Percentiles rank a stretch among this genome's conserved stretches.
phyloP scores from a whole-genome alignment of 1,140 invertebrate species.

The Drosophila truncata region DNA sequence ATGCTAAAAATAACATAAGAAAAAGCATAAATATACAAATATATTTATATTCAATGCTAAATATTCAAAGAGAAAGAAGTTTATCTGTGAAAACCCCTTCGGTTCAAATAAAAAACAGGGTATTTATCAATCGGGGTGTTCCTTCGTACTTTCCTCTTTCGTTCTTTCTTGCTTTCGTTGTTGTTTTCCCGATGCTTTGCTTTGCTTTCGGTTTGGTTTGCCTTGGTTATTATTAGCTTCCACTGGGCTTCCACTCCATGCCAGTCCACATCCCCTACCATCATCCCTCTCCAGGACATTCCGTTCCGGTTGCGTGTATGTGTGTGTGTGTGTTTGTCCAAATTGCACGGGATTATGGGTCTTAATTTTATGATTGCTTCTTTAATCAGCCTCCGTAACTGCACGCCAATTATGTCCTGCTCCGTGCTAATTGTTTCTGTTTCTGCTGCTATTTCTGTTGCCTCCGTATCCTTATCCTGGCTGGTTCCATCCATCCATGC shows the following conservation, averaged over 20 bases:
- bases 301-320: conserved; percentile 35
- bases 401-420: conserved; percentile 77
- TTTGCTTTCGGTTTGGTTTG: conserved; percentile 20
- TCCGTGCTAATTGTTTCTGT: conserved; percentile 78
- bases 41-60: no score
- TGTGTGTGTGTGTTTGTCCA: conserved; percentile 59
- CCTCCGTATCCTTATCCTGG: conserved; percentile 12
- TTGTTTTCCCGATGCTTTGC: conserved; percentile 27
- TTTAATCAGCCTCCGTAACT: conserved; percentile 79
- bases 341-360: conserved; percentile 81
- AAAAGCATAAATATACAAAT: background rate
- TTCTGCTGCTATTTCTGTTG: conserved; percentile 27
- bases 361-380: conserved; percentile 83
- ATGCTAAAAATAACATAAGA: no score
- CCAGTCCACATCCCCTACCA: background rate
- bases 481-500: background rate
- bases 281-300: background rate
- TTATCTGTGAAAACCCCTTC: no score
- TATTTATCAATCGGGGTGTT: background rate
- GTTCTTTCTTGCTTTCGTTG: conserved; percentile 19
- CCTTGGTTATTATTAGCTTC: conserved; percentile 40
- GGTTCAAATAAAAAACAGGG: background rate
- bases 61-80: no score
- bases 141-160: background rate
- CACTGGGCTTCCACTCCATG: conserved; percentile 6